These are phyloP conservation scores for Microtus montanus DNA, from an alignment of 2,113 vertebrate species.

Conservation along the genomic window DNA sequence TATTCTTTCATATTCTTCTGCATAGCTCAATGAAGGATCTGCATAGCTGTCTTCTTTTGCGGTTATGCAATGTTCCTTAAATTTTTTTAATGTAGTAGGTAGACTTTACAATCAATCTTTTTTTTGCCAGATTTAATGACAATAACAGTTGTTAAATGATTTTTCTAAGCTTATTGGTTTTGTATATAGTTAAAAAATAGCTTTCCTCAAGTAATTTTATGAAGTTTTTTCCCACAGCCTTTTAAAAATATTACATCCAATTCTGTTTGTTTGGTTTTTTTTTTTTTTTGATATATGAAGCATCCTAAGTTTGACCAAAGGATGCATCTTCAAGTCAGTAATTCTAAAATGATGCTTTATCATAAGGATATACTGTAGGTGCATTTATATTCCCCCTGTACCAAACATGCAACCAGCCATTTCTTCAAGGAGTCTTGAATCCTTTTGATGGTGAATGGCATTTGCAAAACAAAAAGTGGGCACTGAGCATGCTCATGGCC, in stretches of 20 bases:
- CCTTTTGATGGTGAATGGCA: not conserved
- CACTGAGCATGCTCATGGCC: not conserved
- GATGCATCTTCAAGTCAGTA: not conserved
- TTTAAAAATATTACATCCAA: not conserved
- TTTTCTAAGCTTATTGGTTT: not conserved
- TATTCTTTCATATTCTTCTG: not conserved
- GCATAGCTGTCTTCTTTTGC: not conserved
- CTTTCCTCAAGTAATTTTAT: constrained; percentile 18
- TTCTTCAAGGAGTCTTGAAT: constrained; percentile 17
- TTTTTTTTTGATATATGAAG: constrained; percentile 43
- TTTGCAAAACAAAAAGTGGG: constrained; percentile 35
- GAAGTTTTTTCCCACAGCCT: not conserved
- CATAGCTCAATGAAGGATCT: not conserved
- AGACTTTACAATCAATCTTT: not conserved
- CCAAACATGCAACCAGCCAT: not conserved
- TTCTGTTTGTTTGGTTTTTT: not conserved
- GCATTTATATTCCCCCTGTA: not conserved
- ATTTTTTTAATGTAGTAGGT: not conserved
- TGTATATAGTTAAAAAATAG: not conserved
- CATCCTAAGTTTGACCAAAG: constrained; percentile 2
- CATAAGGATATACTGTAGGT: not conserved
- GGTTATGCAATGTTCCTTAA: not conserved
- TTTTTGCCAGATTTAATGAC: constrained; percentile 39
- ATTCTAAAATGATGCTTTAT: not conserved
- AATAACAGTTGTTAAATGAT: not conserved